Conservation (phyloP, 2,888 invertebrate genomes). For the Cantharis lateralis region DNA sequence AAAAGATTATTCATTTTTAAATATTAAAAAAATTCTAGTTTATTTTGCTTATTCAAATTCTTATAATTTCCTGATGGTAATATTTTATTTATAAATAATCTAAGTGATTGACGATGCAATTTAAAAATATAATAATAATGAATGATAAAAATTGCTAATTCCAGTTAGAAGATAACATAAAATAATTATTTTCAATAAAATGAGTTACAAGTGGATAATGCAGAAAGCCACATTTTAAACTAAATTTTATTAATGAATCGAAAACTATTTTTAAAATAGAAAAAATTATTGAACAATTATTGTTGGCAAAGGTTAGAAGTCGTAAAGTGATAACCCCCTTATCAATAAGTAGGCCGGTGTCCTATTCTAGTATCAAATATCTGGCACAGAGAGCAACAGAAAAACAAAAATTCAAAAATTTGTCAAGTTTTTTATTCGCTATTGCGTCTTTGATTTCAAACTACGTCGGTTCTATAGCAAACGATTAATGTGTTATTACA, state of each 20-base stretch:
- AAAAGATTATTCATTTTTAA: neutral
- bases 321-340: constrained; percentile 7
- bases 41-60: neutral
- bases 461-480: neutral
- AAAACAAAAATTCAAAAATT: neutral
- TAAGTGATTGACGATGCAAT: neutral
- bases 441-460: neutral
- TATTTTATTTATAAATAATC: neutral
- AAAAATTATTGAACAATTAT: neutral
- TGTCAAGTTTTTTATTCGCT: neutral
- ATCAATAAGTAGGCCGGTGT: constrained; percentile 14
- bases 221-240: neutral
- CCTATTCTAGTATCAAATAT: constrained; percentile 11
- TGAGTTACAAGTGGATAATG: neutral
- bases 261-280: neutral
- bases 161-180: neutral
- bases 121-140: neutral
- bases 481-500: neutral
- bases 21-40: neutral
- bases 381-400: constrained; percentile 2
- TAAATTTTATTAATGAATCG: neutral
- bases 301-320: constrained; percentile 8
- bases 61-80: neutral
- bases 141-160: neutral
- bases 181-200: neutral